Base-by-base conservation (phyloP, 2,888 invertebrate genomes). In the Griposia aprilina region DNA sequence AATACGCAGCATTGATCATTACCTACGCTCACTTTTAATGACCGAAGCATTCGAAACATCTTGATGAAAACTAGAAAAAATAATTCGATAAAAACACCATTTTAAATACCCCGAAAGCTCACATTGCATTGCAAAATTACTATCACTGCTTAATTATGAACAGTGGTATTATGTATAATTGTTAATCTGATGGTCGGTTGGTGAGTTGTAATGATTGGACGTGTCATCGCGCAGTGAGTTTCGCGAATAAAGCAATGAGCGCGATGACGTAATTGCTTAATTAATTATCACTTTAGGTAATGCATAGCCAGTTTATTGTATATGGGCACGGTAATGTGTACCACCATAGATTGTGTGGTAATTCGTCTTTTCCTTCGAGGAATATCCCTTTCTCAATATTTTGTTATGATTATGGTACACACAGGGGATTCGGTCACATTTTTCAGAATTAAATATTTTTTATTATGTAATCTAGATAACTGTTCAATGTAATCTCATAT, bases 241-340 rank as follows among this genome's bases (percentile, higher is more conserved):
- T 75, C 62, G 78, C 76, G 78, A 67, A 60, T 80, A 71, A 76
- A 83, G 76, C 73, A 66, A 73, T 83, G 70, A 83, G 57, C 50
- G 74, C 26, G 86, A 68, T 79, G 87, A 79, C 65, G 73, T 86
- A 65, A 86, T 75, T 62, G 36, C 69, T 79, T 79, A 78, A 84
- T 81, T 81, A 78, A 81, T 69, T 68, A 71, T 59, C 73, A 62
- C 59, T 84, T 79, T 74, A 66, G 30, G 17, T 77, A 76, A 74
- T 67, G 17, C 41, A 59, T 41, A 4, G 20, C 45, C 23, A 7
- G 13, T 60, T 66, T 70, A n/a, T 23, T 84, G 60, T 65, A 13
- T 36, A 36, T 59, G 7, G 7, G 45, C 30, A 70, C 41, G 45
- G 45, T 84, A 57, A 68, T 63, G 30, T 67, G 55, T 55, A 17